Base-by-base conservation (phyloP, 2,888 invertebrate species). In the Ichneumoninae sp. region DNA sequence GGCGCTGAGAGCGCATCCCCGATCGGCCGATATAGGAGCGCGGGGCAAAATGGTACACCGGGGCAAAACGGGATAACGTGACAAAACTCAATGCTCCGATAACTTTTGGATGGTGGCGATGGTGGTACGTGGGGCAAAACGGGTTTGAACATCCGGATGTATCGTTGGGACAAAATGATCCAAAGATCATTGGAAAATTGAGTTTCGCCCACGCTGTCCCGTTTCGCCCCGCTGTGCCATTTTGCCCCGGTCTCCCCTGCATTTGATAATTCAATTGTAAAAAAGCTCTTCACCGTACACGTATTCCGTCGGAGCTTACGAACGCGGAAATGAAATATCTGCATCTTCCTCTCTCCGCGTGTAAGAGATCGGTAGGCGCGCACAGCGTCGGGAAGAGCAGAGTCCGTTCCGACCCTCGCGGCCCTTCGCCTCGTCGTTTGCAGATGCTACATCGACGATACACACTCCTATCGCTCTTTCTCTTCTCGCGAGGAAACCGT, bases 361-460 rank as follows among this genome's bases (percentile, higher is more conserved):
- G 70, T 60, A 30, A 71, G 81, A 78, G 84, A 85, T 75, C 84
- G 65, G 30, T 50, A 75, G 65, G 65, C 22, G 47, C 73, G 60
- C 19, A 40, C 60, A 71, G 70, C 54, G 66, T 66, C 50, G 22
- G 44, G 70, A 71, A 33, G 70, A 70, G 44, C 57, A 13, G 33
- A 33, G 75, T 78, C 74, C 66, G 81, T 84, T 81, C 78, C 84
- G 77, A 78, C 74, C 77, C 83, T 73, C 68, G 44, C 54, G 74
- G 52, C 65, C 78, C 68, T 77, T 63, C 81, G 54, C 65, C 77
- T 81, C 81, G 68, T 52, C 68, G 57, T 57, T 71, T 70, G 87
- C 85, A 83, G 85, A 85, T 87, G 85, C 83, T 85, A 83, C 87
- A 85, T 82, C 87, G 68, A 80, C 87, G 83, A 83, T 85, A 83